phyloP scores from a whole-genome alignment of 2,113 vertebrate genomes.

The Speoplatyrhinus poulsoni region DNA sequence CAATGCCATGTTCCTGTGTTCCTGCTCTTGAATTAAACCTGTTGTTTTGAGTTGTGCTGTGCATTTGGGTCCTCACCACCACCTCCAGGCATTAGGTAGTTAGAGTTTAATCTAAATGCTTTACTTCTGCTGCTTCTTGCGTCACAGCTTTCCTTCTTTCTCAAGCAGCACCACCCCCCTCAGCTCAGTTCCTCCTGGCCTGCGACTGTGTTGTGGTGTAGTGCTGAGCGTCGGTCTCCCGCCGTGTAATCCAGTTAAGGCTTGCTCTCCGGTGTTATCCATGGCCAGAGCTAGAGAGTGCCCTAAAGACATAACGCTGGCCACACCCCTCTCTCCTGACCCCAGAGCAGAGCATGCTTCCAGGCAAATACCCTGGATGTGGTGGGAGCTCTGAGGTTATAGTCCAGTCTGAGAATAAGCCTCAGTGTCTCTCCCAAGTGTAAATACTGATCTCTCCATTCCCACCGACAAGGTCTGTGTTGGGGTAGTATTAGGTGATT shows the following conservation, averaged over 20 bases:
- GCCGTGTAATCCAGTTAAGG: conserved; percentile 36
- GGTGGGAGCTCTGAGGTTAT: conserved; percentile 47
- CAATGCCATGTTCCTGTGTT: no score
- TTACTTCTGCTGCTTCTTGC: conserved; percentile 30
- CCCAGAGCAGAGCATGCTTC: not conserved
- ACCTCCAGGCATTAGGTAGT: no score
- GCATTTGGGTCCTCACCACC: no score
- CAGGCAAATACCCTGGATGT: not conserved
- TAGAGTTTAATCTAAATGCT: not conserved
- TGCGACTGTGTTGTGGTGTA: not conserved
- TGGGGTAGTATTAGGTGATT: not conserved
- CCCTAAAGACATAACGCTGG: conserved; percentile 7
- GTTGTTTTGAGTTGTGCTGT: no score
- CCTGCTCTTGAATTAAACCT: no score
- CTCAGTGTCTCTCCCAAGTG: conserved; percentile 13
- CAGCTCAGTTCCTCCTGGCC: conserved; percentile 22
- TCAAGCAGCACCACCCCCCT: not conserved
- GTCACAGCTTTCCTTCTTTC: not conserved
- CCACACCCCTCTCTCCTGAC: not conserved
- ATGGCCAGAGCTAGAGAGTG: conserved; percentile 12
- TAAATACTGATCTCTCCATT: conserved; percentile 18
- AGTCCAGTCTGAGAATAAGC: conserved; percentile 40
- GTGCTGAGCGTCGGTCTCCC: conserved; percentile 8
- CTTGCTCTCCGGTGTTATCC: conserved; percentile 17
- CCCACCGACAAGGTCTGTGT: conserved; percentile 13